Base-by-base conservation (phyloP, 2,113 vertebrate species). In the Xyliphius kryptos region DNA sequence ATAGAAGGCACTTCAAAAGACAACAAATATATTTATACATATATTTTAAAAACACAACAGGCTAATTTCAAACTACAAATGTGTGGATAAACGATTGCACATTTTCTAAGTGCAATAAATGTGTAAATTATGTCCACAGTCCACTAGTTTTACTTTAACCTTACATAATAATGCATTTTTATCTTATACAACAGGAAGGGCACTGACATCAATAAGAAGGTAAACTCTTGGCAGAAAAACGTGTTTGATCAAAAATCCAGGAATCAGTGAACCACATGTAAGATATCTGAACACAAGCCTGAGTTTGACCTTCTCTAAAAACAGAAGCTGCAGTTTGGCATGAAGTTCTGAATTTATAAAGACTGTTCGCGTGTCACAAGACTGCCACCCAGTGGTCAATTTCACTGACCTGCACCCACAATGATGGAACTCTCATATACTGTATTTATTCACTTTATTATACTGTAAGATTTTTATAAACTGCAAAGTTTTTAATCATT, bases 271-370 rank as follows among this genome's bases (percentile, higher is more conserved):
- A 61, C 16, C 13, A 17, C 36, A 43, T 19, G 56, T 49, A 41
- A 46, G 13, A 20, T 47, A 54, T n/a, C 40, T 61, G 66, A 56
- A 57, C n/a, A 61, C 56, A 32, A 49, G 47, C 12, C 11, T 59
- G 64, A 13, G n/a, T 59, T 21, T 68, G 66, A 72, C 66, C 66
- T 72, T 67, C 59, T 65, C 49, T 37, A 13, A 40, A 57, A 50
- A 37, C 49, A 47, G 10, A 15, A 48, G 32, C 14, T 6, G 3
- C 48, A 57, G 15, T 56, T 59, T 46, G 19, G 56, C 9, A 44
- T 9, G 40, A 17, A 14, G 43, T n/a, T n/a, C 12, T n/a, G 43
- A n/a, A 3, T 10, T 13, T 6, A n/a, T 6, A 43, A 3, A 12
- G 40, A 3, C 36, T 5, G 36, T 10, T 6, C 11, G 9, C 40